These are phyloP conservation scores for Eustalomyia histrio DNA, from an alignment of 2,888 invertebrate species.

Conservation along the genomic window DNA sequence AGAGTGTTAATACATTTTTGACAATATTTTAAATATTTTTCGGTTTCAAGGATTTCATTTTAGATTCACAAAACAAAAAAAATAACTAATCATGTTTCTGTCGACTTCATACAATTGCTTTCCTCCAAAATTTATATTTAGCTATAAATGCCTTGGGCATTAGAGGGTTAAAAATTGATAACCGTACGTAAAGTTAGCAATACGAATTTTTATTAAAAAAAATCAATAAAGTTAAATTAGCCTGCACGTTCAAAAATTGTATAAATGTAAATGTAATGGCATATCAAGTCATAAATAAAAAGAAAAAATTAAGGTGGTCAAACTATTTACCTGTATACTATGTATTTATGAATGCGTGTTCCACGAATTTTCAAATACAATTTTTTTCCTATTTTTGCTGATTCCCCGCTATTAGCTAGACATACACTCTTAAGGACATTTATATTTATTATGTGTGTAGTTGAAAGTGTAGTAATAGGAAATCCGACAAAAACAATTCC, in stretches of 20 bases:
- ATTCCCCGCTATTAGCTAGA: constrained; percentile 3
- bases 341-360: constrained; percentile 65
- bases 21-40: too few species aligned
- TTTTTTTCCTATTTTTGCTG: constrained; percentile 27
- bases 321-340: constrained; percentile 24
- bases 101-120: too few species aligned
- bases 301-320: constrained; percentile 35
- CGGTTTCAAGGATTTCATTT: too few species aligned
- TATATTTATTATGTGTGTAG: constrained; percentile 13
- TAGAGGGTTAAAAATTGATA: too few species aligned
- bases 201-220: too few species aligned
- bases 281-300: constrained; percentile 61
- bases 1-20: too few species aligned
- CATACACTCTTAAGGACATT: neutral
- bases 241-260: neutral
- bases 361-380: constrained; percentile 68
- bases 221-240: too few species aligned
- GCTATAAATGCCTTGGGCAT: too few species aligned
- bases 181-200: too few species aligned
- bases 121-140: too few species aligned
- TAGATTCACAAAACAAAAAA: too few species aligned
- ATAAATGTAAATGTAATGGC: neutral
- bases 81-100: too few species aligned
- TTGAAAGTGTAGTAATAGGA: constrained; percentile 1
- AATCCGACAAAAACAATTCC: constrained; percentile 6